phyloP scores from a whole-genome alignment of 2,113 vertebrate species.

The Ceyx margarethae region DNA sequence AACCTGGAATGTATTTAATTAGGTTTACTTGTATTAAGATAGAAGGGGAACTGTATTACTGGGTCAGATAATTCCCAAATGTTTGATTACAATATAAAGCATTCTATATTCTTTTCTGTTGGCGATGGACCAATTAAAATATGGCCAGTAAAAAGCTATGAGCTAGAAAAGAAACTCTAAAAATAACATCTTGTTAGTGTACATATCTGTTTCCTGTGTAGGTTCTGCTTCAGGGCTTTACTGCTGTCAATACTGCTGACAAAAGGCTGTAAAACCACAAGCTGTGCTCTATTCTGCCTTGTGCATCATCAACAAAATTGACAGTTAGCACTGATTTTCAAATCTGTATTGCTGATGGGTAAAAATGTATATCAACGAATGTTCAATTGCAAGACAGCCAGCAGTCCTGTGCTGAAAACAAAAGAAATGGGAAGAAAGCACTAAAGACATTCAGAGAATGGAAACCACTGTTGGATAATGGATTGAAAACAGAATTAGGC shows the following conservation, averaged over 20 bases:
- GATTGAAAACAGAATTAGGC: neutral
- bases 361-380: neutral
- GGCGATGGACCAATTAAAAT: slow-evolving; percentile 53
- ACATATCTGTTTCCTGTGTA: slow-evolving; percentile 17
- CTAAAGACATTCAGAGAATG: neutral
- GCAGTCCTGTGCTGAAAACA: neutral
- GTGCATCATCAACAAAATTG: slow-evolving; percentile 42
- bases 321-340: slow-evolving; percentile 34
- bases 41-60: slow-evolving; percentile 18
- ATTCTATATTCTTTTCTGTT: slow-evolving; percentile 2
- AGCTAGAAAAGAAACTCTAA: slow-evolving; percentile 28
- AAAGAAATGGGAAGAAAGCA: neutral
- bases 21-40: neutral
- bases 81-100: slow-evolving; percentile 14
- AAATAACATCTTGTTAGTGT: slow-evolving; percentile 60
- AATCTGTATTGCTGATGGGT: neutral
- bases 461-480: neutral
- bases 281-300: slow-evolving; percentile 44
- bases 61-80: slow-evolving; percentile 19
- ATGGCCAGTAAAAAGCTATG: slow-evolving; percentile 39
- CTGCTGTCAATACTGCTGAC: slow-evolving; percentile 59
- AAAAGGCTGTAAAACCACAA: slow-evolving; percentile 54
- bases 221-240: slow-evolving; percentile 54
- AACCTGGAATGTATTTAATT: neutral
- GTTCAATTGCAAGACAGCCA: neutral